Evolutionary conservation across 1,140 invertebrate genomes (phyloP).

Genomic region (Cryptotermes secundus): DNA sequence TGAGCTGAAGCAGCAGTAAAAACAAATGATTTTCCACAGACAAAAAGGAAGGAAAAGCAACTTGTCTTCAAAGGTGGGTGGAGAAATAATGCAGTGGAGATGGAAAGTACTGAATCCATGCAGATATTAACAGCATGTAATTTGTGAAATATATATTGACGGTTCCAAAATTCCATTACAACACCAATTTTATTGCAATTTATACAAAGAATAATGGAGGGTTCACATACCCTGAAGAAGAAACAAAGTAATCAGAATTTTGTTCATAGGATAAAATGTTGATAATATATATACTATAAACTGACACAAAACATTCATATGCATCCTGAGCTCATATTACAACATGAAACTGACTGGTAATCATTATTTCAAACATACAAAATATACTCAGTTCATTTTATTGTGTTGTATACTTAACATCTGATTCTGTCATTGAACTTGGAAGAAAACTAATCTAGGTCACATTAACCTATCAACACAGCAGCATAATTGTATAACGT

Average conservation of each 20-base stretch:
- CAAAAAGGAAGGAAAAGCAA: too few relatives aligned
- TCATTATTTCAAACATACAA: neutral
- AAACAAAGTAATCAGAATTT: neutral
- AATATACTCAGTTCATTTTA: neutral
- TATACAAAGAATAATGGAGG: neutral
- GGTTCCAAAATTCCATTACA: neutral
- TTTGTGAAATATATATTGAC: neutral
- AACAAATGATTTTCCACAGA: too few relatives aligned
- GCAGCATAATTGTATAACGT: neutral
- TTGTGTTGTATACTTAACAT: neutral
- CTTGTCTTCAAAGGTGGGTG: too few relatives aligned
- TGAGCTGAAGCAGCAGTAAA: too few relatives aligned
- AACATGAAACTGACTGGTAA: neutral
- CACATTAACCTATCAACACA: neutral
- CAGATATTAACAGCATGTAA: neutral
- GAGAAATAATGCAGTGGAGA: too few relatives aligned
- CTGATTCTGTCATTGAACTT: neutral
- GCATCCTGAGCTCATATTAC: neutral
- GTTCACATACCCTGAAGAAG: neutral
- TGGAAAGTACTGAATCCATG: neutral
- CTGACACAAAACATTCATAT: neutral
- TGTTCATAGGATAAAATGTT: neutral
- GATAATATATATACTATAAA: neutral
- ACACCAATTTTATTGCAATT: constrained; percentile 14
- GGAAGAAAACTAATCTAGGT: neutral